Conservation (phyloP, 2,888 invertebrate genomes). For the Brassicogethes aeneus region DNA sequence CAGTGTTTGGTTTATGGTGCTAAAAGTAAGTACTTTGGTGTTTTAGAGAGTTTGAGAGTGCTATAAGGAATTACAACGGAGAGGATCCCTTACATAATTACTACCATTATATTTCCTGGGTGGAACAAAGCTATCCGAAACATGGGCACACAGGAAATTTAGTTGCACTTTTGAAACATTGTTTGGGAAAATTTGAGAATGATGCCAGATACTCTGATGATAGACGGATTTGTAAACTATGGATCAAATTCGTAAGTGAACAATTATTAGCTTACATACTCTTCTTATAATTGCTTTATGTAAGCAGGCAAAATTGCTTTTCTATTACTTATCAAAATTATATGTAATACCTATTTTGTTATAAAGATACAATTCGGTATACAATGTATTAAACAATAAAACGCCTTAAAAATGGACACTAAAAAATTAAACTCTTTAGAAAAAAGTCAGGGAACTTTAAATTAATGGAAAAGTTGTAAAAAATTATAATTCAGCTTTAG, state of each 20-base stretch:
- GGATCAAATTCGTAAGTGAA: slow-evolving; percentile 89
- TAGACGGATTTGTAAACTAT: slow-evolving; percentile 73
- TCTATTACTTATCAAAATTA: too few relatives aligned
- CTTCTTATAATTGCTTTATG: too few relatives aligned
- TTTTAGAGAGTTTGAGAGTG: slow-evolving; percentile 67
- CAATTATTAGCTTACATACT: too few relatives aligned
- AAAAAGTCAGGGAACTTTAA: too few relatives aligned
- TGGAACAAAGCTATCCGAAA: slow-evolving; percentile 86
- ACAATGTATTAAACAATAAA: too few relatives aligned
- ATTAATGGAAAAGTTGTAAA: too few relatives aligned
- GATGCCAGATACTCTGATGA: slow-evolving; percentile 77
- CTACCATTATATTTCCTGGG: slow-evolving; percentile 85
- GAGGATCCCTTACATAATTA: slow-evolving; percentile 82
- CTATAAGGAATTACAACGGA: slow-evolving; percentile 71
- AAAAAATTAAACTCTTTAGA: too few relatives aligned
- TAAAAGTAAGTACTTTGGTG: slow-evolving; percentile 9
- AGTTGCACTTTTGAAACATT: slow-evolving; percentile 66
- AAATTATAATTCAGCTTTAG: too few relatives aligned
- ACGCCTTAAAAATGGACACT: too few relatives aligned
- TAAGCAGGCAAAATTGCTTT: too few relatives aligned
- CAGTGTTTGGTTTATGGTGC: slow-evolving; percentile 3
- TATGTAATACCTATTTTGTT: too few relatives aligned
- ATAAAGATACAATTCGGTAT: too few relatives aligned
- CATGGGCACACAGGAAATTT: slow-evolving; percentile 80
- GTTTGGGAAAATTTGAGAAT: slow-evolving; percentile 71